Base-by-base conservation (phyloP, 2,797 vertebrate genomes). In the Remorina albescens region DNA sequence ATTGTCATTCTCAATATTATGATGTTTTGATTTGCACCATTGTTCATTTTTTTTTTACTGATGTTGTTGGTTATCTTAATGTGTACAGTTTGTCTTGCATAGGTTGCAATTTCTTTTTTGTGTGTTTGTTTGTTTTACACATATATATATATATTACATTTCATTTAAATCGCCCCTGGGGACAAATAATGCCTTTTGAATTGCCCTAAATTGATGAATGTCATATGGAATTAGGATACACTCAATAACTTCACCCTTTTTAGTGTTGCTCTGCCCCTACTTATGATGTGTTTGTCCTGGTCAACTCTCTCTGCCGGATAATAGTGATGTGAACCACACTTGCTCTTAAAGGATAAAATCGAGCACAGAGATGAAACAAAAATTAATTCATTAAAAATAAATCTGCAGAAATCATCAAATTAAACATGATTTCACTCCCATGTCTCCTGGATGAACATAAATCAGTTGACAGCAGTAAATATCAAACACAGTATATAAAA, bases 351-450 rank as follows among this genome's bases (percentile, higher is more conserved):
- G 42, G 18, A 8, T 34, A 34, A 42, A 72, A 53, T 49, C 30
- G 44, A 68, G 55, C 1, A 2, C 15, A 39, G 19, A 36, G 18
- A 28, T 30, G 47, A 59, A 32, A 36, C 18, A 34, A 30, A 53
- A 59, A 32, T 46, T 36, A 34, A 5, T 57, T 19, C n/a, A n/a
- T n/a, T 12, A 10, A 54, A 55, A 49, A 23, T 21, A 42, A 44
- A 18, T 61, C 37, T 47, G 39, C 25, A 50, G 5, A 28, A 61
- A 74, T 47, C 39, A 23, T 15, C 41, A 37, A 11, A 58, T 74
- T 70, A 30, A 56, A 51, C 25, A 36, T 3, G 16, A 26, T 19
- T 34, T 50, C 39, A 26, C 67, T 41, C n/a, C 36, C 26, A 15
- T 6, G 25, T 25, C 32, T 61, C 16, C 9, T 26, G 55, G 47